Evolutionary conservation across 1,140 invertebrate species (phyloP).

Genomic region (Danaus melanippus): DNA sequence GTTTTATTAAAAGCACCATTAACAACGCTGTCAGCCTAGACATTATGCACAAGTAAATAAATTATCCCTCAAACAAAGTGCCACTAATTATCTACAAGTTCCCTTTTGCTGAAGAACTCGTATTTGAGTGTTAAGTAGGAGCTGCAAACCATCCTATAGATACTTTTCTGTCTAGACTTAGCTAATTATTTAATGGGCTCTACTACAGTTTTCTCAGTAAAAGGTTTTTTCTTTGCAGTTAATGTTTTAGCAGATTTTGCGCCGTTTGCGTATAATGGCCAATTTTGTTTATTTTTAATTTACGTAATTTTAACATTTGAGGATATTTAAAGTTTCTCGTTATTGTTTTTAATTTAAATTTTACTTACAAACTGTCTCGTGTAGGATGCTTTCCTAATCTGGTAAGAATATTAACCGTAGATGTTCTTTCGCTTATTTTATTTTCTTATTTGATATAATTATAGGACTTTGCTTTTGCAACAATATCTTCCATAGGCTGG

Average conservation of each 20-base stretch:
- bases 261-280: constrained; percentile 9
- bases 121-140: constrained; percentile 27
- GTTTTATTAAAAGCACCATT: constrained; percentile 51
- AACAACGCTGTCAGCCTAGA: constrained; percentile 46
- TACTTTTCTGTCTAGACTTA: constrained; percentile 30
- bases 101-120: constrained; percentile 31
- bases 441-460: too few relatives aligned
- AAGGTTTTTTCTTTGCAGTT: constrained; percentile 25
- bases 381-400: constrained; percentile 17
- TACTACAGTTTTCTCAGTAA: constrained; percentile 24
- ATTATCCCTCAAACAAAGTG: constrained; percentile 54
- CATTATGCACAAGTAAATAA: constrained; percentile 57
- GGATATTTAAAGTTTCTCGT: constrained; percentile 7
- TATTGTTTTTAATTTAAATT: constrained; percentile 1
- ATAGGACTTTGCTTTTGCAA: too few relatives aligned
- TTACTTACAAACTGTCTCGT: constrained; percentile 27
- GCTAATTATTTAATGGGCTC: constrained; percentile 39
- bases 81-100: constrained; percentile 49
- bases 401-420: neutral
- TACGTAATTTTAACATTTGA: constrained; percentile 5
- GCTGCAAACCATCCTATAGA: constrained; percentile 27
- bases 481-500: too few relatives aligned
- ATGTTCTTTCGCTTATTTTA: constrained; percentile 11
- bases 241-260: constrained; percentile 4
- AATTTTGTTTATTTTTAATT: constrained; percentile 11